These are phyloP conservation scores for Drosophila tanythrix DNA, from an alignment of 2,888 invertebrate species.

Conservation along the genomic window DNA sequence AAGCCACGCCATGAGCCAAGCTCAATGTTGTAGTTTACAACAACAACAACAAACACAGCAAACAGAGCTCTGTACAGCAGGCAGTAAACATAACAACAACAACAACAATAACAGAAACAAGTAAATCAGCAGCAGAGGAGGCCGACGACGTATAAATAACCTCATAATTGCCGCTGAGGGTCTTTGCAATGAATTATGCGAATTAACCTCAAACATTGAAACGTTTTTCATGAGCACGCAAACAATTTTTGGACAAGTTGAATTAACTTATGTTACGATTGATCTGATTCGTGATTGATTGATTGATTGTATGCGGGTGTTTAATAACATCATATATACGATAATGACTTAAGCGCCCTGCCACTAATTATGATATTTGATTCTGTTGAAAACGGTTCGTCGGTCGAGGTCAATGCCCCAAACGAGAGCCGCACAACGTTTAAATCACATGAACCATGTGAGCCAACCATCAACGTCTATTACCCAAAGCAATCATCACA, in stretches of 20 bases:
- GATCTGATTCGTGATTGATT: slow-evolving; percentile 1
- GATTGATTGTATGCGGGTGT: slow-evolving; percentile 1
- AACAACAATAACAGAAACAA: slow-evolving; percentile 32
- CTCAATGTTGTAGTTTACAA: slow-evolving; percentile 63
- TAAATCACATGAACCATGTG: background rate
- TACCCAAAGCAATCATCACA: slow-evolving; percentile 22
- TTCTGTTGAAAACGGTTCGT: background rate
- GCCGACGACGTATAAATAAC: slow-evolving; percentile 68
- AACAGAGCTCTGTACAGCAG: slow-evolving; percentile 19
- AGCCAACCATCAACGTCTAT: slow-evolving; percentile 35
- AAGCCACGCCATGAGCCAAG: slow-evolving; percentile 67
- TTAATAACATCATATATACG: background rate
- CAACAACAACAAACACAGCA: slow-evolving; percentile 17
- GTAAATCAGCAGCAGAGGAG: slow-evolving; percentile 54
- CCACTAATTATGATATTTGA: background rate
- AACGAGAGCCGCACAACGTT: background rate
- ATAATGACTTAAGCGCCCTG: background rate
- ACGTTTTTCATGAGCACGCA: slow-evolving; percentile 62
- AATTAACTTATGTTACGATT: slow-evolving; percentile 35
- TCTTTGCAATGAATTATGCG: slow-evolving; percentile 80
- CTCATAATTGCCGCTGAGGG: slow-evolving; percentile 79
- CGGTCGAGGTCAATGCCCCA: slow-evolving; percentile 36
- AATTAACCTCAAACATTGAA: slow-evolving; percentile 76
- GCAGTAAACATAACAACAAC: slow-evolving; percentile 18
- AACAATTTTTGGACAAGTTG: slow-evolving; percentile 61